Evolutionary conservation across 2,797 vertebrate genomes (phyloP).

Genomic region (Lacerta viridis): DNA sequence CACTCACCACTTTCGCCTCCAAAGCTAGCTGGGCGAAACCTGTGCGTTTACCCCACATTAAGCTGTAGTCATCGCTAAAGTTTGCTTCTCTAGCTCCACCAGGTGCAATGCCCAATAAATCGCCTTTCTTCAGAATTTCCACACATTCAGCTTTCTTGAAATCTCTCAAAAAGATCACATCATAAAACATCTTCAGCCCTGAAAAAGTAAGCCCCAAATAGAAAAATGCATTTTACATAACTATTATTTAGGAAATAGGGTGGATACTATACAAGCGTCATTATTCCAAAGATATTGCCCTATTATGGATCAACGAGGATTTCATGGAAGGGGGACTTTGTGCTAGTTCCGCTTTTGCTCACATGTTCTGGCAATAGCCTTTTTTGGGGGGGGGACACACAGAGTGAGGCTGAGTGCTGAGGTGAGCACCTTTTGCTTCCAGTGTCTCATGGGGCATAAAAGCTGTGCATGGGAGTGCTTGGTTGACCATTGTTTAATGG

Average conservation of each 20-base stretch:
- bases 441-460: too few relatives aligned
- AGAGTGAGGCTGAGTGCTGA: too few relatives aligned
- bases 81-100: slow-evolving; percentile 27
- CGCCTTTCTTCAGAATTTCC: slow-evolving; percentile 9
- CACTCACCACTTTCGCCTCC: slow-evolving; percentile 37
- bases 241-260: neutral
- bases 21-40: slow-evolving; percentile 31
- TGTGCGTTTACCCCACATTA: slow-evolving; percentile 17
- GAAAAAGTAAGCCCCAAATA: neutral
- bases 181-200: neutral
- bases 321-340: too few relatives aligned
- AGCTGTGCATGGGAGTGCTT: too few relatives aligned
- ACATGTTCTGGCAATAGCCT: too few relatives aligned
- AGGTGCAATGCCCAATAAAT: slow-evolving; percentile 12
- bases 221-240: neutral
- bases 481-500: too few relatives aligned
- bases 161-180: rapidly evolving
- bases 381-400: too few relatives aligned
- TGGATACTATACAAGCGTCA: too few relatives aligned
- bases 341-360: too few relatives aligned
- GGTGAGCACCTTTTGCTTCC: too few relatives aligned
- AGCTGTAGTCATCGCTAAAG: slow-evolving; percentile 8
- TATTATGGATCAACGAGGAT: too few relatives aligned
- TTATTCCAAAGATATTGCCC: too few relatives aligned
- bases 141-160: slow-evolving; percentile 15